These are phyloP conservation scores for Hyperopisus bebe DNA, from an alignment of 2,113 vertebrate genomes.

Conservation along the genomic window DNA sequence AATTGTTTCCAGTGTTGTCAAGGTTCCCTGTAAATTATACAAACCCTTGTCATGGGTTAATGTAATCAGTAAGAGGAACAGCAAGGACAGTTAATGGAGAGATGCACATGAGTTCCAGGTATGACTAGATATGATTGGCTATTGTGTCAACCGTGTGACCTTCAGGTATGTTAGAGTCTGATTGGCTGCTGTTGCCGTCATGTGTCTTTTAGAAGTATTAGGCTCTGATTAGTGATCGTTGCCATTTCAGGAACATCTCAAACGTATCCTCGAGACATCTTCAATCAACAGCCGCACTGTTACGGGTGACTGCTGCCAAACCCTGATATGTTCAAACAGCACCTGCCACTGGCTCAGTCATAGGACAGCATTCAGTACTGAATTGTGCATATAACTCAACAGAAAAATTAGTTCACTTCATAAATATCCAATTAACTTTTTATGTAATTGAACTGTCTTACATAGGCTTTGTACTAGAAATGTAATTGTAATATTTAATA, in stretches of 20 bases:
- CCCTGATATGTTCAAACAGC: neutral
- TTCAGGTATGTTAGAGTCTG: neutral
- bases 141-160: neutral
- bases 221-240: neutral
- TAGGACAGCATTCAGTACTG: neutral
- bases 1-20: neutral
- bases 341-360: neutral
- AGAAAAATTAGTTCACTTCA: neutral
- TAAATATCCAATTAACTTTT: neutral
- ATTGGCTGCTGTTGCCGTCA: neutral
- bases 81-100: neutral
- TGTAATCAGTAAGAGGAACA: neutral
- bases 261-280: conserved; percentile 1
- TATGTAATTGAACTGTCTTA: neutral
- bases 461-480: neutral
- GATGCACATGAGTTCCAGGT: neutral
- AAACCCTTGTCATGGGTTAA: neutral
- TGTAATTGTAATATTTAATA: neutral
- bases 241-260: neutral
- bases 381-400: neutral
- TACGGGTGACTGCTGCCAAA: neutral
- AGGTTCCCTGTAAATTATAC: neutral
- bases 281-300: neutral
- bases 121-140: neutral
- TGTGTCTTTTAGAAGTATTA: neutral